Percentiles rank a stretch among this genome's conserved stretches.
Conservation (phyloP, 2,113 vertebrate genomes). For the Clupea harengus region DNA sequence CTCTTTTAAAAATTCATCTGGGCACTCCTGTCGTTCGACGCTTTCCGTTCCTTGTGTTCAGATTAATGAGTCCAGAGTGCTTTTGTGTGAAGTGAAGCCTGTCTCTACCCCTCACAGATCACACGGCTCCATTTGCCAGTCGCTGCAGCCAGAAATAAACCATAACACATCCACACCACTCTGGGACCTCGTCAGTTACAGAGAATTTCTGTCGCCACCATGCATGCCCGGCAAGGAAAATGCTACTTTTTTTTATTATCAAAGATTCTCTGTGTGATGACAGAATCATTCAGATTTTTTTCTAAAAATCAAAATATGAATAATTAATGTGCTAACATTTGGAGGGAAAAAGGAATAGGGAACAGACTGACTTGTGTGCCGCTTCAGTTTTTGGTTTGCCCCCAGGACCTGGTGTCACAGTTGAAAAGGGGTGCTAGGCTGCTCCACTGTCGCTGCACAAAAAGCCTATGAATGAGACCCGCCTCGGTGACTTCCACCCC, state of each 20-base stretch:
- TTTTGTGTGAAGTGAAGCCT: conserved; percentile 50
- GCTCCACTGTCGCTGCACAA: conserved; percentile 49
- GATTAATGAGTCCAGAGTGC: conserved; percentile 60
- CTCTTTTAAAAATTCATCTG: conserved; percentile 65
- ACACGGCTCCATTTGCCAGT: conserved; percentile 49
- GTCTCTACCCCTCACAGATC: conserved; percentile 50
- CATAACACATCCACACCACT: conserved; percentile 38
- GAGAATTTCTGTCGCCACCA: not conserved
- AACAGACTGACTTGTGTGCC: not conserved
- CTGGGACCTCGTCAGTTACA: not conserved
- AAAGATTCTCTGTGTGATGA: not conserved
- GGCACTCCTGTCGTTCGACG: conserved; percentile 57
- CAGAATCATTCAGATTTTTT: not conserved
- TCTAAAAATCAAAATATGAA: not conserved
- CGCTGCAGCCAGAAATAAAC: conserved; percentile 49
- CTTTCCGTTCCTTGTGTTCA: conserved; percentile 53
- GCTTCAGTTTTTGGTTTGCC: conserved; percentile 20
- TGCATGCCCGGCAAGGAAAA: not conserved
- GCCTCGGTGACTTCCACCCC: conserved; percentile 51
- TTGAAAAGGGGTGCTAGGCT: conserved; percentile 2
- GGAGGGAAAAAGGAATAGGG: not conserved
- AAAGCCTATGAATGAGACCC: conserved; percentile 55
- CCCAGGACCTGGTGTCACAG: conserved; percentile 11
- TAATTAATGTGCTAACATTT: conserved; percentile 2
- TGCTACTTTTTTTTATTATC: not conserved